Base-by-base conservation (phyloP, 2,113 vertebrate species). In the Catharus bicknelli region DNA sequence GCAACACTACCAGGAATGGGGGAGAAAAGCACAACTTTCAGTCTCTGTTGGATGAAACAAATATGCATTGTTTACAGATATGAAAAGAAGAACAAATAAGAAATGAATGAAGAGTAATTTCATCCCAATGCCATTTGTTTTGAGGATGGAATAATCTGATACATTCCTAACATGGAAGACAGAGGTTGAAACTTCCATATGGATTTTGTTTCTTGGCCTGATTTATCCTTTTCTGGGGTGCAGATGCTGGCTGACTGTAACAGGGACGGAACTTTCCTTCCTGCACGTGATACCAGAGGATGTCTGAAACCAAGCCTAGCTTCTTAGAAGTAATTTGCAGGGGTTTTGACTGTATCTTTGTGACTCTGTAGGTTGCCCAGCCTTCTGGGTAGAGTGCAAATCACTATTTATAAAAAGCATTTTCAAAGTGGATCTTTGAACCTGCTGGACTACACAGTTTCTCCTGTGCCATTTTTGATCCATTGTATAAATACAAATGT, bases 401-500 rank as follows among this genome's bases (percentile, higher is more conserved):
- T 86, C 57, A 13, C 54, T 62, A 67, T 90, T 88, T 89, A 82
- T 55, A 77, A 81, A 91, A 87, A 57, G 67, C 53, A 26, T 88
- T 96, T 95, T 95, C 90, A 93, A 89, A 94, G 94, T 77, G 77
- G 66, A 83, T 95, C 83, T 91, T 93, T 95, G 83, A 94, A 94
- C 90, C 93, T 95, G 94, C 90, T 88, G 88, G 90, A 86, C 88
- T 64, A 38, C 38, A 50, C 5, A 7, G 61, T 83, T 95, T 93
- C 86, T 92, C 88, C 72, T 0, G 2, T 85, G 90, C 91, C 93
- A 88, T 95, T 96, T 95, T 82, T 83, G 90, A 92, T 93, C 91
- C 94, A 94, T 84, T 95, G 69, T 94, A 91, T 89, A 89, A 94
- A 96, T 95, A 95, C 81, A 47, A 90, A 96, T 93, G 92, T 81